These are phyloP conservation scores for Muschampia plurimacula DNA, from an alignment of 2,888 invertebrate genomes.

Conservation along the genomic window DNA sequence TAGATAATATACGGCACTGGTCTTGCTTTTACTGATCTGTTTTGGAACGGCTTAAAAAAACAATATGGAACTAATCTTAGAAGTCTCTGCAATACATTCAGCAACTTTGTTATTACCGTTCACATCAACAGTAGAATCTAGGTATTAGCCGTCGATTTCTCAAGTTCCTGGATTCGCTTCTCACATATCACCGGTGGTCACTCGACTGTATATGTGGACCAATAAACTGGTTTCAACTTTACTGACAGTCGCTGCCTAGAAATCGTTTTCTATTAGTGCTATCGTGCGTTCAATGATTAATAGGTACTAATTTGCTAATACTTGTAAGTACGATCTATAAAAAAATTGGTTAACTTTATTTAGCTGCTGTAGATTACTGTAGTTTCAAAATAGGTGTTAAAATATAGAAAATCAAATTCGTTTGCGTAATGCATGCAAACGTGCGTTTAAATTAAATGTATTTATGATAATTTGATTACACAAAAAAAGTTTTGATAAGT, in stretches of 20 bases:
- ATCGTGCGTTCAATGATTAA: constrained; percentile 78
- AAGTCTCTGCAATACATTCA: neutral
- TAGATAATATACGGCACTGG: neutral
- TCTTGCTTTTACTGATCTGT: neutral
- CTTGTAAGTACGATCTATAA: constrained; percentile 31
- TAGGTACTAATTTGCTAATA: constrained; percentile 46
- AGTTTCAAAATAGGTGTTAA: neutral
- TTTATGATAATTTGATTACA: no score
- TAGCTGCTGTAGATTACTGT: neutral
- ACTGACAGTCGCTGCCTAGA: constrained; percentile 72
- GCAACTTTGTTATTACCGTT: constrained; percentile 30
- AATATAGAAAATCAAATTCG: neutral
- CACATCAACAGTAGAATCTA: constrained; percentile 45
- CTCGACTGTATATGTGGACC: constrained; percentile 80
- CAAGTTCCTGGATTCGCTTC: constrained; percentile 74
- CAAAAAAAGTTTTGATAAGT: no score
- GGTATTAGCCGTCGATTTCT: constrained; percentile 61
- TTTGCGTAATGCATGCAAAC: constrained; percentile 4
- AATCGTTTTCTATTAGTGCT: constrained; percentile 82
- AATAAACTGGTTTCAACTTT: constrained; percentile 80
- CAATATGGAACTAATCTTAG: neutral
- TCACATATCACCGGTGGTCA: constrained; percentile 77
- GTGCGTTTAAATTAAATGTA: neutral
- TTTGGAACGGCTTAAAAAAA: neutral
- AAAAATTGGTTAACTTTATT: constrained; percentile 13